Percentiles rank a stretch among this genome's conserved stretches.
phyloP scores from a whole-genome alignment of 2,888 invertebrate genomes.

The Agonum fuliginosum region DNA sequence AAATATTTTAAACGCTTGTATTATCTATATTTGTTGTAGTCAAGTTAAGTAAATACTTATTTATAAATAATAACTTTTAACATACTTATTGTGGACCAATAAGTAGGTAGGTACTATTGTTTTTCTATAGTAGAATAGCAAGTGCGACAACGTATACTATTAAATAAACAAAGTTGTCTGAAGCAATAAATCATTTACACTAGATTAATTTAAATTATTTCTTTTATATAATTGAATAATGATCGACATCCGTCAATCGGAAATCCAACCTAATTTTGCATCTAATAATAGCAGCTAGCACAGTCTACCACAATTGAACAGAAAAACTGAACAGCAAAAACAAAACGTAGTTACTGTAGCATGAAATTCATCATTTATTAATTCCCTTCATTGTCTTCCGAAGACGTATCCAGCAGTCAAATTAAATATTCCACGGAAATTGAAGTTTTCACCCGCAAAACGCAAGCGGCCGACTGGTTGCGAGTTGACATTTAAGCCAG shows the following conservation, averaged over 20 bases:
- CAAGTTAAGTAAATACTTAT: too few species aligned
- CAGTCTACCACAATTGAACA: neutral
- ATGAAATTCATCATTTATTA: constrained; percentile 51
- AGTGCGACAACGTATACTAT: too few species aligned
- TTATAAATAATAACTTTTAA: too few species aligned
- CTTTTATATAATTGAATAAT: neutral
- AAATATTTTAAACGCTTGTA: too few species aligned
- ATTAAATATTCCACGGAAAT: neutral
- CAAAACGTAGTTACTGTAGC: constrained; percentile 49
- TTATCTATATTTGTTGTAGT: too few species aligned
- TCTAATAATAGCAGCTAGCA: constrained; percentile 17
- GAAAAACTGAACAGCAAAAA: constrained; percentile 36
- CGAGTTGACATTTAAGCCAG: constrained; percentile 51
- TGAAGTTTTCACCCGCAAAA: neutral
- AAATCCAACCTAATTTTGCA: constrained; percentile 14
- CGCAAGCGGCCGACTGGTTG: constrained; percentile 11
- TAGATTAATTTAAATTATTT: neutral
- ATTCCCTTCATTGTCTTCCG: constrained; percentile 44
- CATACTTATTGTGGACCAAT: too few species aligned
- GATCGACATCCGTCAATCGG: neutral
- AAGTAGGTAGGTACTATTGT: too few species aligned
- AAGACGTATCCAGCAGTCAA: constrained; percentile 35
- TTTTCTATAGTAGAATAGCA: too few species aligned
- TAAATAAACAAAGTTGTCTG: too few species aligned
- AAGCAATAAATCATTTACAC: neutral